phyloP scores from a whole-genome alignment of 2,113 vertebrate genomes.

The Corvus cornix region DNA sequence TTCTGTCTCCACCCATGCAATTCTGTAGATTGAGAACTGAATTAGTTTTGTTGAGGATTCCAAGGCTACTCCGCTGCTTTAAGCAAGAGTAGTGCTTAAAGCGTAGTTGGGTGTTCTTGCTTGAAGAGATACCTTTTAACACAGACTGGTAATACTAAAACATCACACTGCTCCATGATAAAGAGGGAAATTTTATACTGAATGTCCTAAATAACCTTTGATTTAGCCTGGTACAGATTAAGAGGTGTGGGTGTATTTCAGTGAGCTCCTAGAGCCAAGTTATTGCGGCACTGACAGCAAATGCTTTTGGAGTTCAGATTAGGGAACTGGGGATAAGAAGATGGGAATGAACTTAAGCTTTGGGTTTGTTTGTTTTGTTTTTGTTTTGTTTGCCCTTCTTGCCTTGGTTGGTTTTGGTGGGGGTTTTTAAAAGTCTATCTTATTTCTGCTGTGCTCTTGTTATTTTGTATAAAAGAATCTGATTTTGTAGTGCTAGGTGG shows the following conservation, averaged over 20 bases:
- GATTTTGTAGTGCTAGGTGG: not conserved
- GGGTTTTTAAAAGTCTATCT: accelerated
- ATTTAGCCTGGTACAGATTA: not conserved
- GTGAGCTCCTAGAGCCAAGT: not conserved
- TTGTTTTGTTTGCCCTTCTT: not conserved
- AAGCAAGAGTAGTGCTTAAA: no score
- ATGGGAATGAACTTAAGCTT: not conserved
- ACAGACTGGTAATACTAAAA: not conserved
- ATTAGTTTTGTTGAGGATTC: not conserved
- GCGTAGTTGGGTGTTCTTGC: not conserved
- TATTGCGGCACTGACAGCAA: not conserved
- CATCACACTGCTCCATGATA: not conserved
- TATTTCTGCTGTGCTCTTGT: not conserved
- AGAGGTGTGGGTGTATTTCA: not conserved
- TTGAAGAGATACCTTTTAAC: not conserved
- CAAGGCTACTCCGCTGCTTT: not conserved
- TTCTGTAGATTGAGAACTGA: not conserved
- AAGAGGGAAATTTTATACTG: not conserved
- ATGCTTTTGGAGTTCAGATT: not conserved
- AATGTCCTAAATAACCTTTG: not conserved
- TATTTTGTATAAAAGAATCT: not conserved
- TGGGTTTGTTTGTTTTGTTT: not conserved
- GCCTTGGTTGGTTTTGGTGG: not conserved
- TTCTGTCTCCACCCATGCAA: not conserved
- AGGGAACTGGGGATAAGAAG: not conserved